A percentile compares a stretch with the other conserved stretches of the same genome.
Evolutionary conservation across 2,797 vertebrate species (phyloP).

Genomic region (Sebastes steindachneri): DNA sequence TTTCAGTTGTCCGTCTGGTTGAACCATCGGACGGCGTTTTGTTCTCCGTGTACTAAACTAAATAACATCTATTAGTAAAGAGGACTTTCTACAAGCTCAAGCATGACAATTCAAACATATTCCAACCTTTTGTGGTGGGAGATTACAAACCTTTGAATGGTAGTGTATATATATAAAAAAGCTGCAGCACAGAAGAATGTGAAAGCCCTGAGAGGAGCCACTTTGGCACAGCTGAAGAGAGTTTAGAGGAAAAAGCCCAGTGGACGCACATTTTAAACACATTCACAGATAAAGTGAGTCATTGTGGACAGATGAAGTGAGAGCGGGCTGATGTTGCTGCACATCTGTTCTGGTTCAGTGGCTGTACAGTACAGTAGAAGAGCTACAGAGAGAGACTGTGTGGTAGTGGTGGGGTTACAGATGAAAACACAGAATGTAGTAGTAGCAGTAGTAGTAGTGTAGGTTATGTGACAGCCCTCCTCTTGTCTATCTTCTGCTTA

Average conservation of each 20-base stretch:
- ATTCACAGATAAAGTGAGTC: constrained; percentile 53
- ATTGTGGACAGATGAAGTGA: constrained; percentile 45
- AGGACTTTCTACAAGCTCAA: background rate
- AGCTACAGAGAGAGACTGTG: background rate
- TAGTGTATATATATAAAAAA: background rate
- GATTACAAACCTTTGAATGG: background rate
- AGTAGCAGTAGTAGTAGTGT: background rate
- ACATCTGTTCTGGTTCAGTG: constrained; percentile 57
- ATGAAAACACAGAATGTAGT: background rate
- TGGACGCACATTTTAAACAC: constrained; percentile 32
- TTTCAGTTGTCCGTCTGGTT: background rate
- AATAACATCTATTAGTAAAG: background rate
- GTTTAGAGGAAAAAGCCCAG: background rate
- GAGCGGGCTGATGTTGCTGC: constrained; percentile 40
- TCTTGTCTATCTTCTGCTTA: constrained; percentile 3
- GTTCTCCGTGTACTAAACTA: background rate
- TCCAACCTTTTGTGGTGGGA: background rate
- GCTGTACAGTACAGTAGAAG: constrained; percentile 5
- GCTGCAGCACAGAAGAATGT: background rate
- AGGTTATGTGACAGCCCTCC: background rate
- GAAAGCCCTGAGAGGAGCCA: background rate
- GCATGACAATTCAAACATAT: background rate
- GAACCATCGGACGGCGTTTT: background rate
- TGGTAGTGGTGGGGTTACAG: background rate
- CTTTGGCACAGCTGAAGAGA: background rate